These are phyloP conservation scores for Piscicola geometra DNA, from an alignment of 2,888 invertebrate species.

Conservation along the genomic window DNA sequence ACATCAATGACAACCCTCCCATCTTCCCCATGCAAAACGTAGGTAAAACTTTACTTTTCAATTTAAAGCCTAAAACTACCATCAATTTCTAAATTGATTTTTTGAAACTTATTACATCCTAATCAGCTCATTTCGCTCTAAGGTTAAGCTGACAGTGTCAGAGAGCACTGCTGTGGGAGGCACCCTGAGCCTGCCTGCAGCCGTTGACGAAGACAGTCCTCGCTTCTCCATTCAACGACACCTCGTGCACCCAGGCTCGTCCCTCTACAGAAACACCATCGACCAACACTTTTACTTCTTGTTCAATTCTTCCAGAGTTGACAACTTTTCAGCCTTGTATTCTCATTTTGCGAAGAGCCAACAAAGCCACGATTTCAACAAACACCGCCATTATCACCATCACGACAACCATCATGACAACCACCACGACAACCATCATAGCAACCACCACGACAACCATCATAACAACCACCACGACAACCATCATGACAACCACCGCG, in stretches of 20 bases:
- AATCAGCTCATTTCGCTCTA: background rate
- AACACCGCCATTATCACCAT: background rate
- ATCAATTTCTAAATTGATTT: background rate
- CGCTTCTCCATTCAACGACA: background rate
- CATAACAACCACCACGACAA: too few relatives aligned
- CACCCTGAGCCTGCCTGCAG: background rate
- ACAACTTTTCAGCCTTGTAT: background rate
- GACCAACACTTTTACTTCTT: background rate
- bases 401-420: background rate
- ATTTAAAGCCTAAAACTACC: too few relatives aligned
- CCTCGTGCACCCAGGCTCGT: background rate
- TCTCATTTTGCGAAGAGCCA: background rate
- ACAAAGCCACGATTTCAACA: background rate
- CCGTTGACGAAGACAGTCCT: background rate
- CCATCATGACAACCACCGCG: too few relatives aligned
- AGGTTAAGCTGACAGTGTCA: background rate
- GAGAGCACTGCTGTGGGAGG: background rate
- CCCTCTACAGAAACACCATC: background rate
- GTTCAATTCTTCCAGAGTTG: background rate
- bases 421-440: too few relatives aligned
- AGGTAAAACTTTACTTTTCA: too few relatives aligned
- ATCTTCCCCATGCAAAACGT: slow-evolving; percentile 36
- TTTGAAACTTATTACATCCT: background rate
- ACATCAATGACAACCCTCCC: slow-evolving; percentile 43
- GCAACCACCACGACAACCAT: too few relatives aligned